phyloP scores from a whole-genome alignment of 2,113 vertebrate species.

The Toxotes jaculatrix region DNA sequence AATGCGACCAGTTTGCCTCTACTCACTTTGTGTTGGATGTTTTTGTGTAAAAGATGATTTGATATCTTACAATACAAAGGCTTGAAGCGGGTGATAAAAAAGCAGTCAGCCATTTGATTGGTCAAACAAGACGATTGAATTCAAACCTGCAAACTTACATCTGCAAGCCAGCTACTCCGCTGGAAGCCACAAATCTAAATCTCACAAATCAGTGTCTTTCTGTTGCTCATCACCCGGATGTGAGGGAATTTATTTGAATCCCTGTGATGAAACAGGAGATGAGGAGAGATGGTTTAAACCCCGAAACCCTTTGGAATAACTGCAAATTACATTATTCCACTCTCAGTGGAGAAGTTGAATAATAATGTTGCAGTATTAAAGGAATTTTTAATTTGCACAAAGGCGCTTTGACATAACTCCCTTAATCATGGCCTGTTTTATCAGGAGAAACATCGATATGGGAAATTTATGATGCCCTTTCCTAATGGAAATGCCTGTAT shows the following conservation, averaged over 20 bases:
- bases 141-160: slow-evolving; percentile 11
- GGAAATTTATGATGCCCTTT: slow-evolving; percentile 52
- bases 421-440: slow-evolving; percentile 43
- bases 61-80: background rate
- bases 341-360: slow-evolving; percentile 37
- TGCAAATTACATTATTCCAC: slow-evolving; percentile 17
- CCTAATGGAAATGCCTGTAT: slow-evolving; percentile 24
- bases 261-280: slow-evolving; percentile 28
- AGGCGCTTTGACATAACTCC: slow-evolving; percentile 24
- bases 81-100: background rate
- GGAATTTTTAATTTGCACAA: slow-evolving; percentile 55
- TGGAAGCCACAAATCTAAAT: no score
- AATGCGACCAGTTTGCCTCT: background rate
- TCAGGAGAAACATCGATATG: slow-evolving; percentile 25
- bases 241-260: slow-evolving; percentile 15
- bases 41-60: background rate
- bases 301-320: slow-evolving; percentile 9
- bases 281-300: slow-evolving; percentile 6
- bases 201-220: background rate
- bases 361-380: slow-evolving; percentile 51
- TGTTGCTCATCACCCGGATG: slow-evolving; percentile 14
- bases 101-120: background rate
- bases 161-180: background rate
- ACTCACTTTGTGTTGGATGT: background rate
- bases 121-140: slow-evolving; percentile 9